Conservation (phyloP, 2,113 vertebrate genomes). For the Zeus faber region DNA sequence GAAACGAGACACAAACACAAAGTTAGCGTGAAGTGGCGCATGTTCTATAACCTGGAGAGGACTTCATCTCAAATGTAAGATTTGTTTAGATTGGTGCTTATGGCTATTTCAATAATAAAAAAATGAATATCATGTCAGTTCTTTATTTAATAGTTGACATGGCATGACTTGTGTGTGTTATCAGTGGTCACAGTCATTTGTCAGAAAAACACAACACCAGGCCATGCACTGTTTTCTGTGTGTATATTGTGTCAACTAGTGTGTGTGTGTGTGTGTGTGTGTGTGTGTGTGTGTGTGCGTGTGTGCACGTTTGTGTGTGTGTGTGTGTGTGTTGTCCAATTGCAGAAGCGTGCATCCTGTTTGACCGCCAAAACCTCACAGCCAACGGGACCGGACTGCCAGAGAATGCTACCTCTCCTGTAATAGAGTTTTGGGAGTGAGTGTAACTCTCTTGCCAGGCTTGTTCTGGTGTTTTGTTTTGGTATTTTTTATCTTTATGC, state of each 20-base stretch:
- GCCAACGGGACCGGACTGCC: conserved; percentile 35
- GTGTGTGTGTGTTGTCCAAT: background rate
- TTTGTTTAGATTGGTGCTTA: no score
- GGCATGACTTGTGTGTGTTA: no score
- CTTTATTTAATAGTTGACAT: no score
- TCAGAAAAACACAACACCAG: no score
- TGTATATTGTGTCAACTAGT: background rate
- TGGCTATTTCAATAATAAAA: no score
- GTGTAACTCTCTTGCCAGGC: conserved; percentile 49
- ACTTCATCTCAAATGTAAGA: no score
- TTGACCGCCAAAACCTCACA: conserved; percentile 60
- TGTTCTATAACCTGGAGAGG: no score
- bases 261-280: background rate
- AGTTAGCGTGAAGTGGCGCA: no score
- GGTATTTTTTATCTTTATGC: no score
- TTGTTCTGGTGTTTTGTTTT: background rate
- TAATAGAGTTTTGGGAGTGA: conserved; percentile 94
- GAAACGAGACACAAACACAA: no score
- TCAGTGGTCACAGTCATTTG: no score
- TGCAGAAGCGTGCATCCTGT: conserved; percentile 79
- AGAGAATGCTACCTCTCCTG: conserved; percentile 78
- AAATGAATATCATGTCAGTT: no score
- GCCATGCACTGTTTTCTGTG: background rate
- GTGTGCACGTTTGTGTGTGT: conserved; percentile 2
- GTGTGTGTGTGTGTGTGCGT: conserved; percentile 5